Evolutionary conservation across 2,888 invertebrate genomes (phyloP).

Genomic region (Phrixothrix hirtus): DNA sequence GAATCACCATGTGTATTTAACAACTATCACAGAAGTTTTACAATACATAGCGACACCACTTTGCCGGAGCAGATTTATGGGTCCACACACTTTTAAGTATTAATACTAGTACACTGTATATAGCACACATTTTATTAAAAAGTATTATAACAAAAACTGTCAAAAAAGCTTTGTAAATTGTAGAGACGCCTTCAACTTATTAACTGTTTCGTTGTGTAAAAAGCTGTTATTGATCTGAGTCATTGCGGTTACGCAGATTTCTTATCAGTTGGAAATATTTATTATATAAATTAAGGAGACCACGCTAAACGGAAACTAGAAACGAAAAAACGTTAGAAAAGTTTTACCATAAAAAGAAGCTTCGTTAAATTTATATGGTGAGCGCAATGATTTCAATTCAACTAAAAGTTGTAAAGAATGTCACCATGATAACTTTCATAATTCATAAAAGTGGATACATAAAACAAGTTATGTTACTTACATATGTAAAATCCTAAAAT

Average conservation of each 20-base stretch:
- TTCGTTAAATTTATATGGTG: neutral
- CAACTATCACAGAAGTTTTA: neutral
- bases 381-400: neutral
- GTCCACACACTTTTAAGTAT: too few relatives aligned
- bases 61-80: too few relatives aligned
- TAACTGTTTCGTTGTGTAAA: conserved; percentile 15
- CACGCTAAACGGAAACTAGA: conserved; percentile 16
- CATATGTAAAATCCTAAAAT: too few relatives aligned
- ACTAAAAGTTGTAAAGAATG: too few relatives aligned
- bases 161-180: too few relatives aligned
- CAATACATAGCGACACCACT: too few relatives aligned
- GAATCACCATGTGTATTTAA: conserved; percentile 16
- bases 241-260: conserved; percentile 32
- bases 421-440: too few relatives aligned
- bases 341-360: neutral
- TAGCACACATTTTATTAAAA: too few relatives aligned
- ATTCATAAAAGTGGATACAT: too few relatives aligned
- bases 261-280: conserved; percentile 29
- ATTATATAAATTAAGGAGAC: conserved; percentile 27
- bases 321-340: conserved; percentile 5
- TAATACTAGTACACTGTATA: too few relatives aligned
- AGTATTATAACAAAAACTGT: neutral
- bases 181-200: conserved; percentile 4
- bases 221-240: conserved; percentile 28
- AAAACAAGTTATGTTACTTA: too few relatives aligned